Evolutionary conservation across 92 coral and sea anemone species (phyloP).

Genomic region (Pocillopora grandis): DNA sequence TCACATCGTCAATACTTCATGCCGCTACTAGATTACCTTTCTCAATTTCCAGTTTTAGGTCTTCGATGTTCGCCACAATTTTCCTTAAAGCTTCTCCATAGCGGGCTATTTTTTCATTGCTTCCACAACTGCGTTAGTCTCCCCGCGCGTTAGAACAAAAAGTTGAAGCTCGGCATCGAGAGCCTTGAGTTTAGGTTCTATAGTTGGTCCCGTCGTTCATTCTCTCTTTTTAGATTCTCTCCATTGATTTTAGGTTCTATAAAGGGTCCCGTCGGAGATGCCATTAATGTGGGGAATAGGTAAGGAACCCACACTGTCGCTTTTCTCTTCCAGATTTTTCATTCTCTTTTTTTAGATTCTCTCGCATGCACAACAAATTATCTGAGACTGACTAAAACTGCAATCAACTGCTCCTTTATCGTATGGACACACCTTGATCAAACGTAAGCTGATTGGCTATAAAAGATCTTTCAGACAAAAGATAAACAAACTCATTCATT

Average conservation of each 20-base stretch:
- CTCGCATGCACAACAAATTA: too few relatives aligned
- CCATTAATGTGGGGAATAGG: conserved; percentile 41
- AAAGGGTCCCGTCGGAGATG: conserved; percentile 52
- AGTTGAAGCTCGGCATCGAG: conserved; percentile 26
- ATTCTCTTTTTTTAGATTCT: too few relatives aligned
- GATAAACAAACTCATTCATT: too few relatives aligned
- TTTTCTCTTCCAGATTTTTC: too few relatives aligned
- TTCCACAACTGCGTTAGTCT: conserved; percentile 32
- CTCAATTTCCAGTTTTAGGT: conserved; percentile 22
- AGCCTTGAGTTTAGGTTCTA: conserved; percentile 25
- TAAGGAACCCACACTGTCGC: background rate
- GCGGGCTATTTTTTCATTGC: conserved; percentile 22
- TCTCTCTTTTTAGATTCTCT: too few relatives aligned
- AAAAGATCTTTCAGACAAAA: too few relatives aligned
- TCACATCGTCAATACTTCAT: conserved; percentile 32
- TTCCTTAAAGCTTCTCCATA: conserved; percentile 43
- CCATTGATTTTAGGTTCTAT: conserved; percentile 25
- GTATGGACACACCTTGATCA: too few relatives aligned
- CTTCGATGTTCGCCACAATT: conserved; percentile 15
- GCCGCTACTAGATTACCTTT: conserved; percentile 43
- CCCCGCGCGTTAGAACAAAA: conserved; percentile 6
- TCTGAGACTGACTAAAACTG: too few relatives aligned
- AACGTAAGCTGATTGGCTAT: too few relatives aligned
- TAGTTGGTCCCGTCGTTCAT: conserved; percentile 25
- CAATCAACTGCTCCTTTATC: too few relatives aligned